These are phyloP conservation scores for Lepidocyrtinus sp. DNA, from an alignment of 2,888 invertebrate genomes.

Conservation along the genomic window DNA sequence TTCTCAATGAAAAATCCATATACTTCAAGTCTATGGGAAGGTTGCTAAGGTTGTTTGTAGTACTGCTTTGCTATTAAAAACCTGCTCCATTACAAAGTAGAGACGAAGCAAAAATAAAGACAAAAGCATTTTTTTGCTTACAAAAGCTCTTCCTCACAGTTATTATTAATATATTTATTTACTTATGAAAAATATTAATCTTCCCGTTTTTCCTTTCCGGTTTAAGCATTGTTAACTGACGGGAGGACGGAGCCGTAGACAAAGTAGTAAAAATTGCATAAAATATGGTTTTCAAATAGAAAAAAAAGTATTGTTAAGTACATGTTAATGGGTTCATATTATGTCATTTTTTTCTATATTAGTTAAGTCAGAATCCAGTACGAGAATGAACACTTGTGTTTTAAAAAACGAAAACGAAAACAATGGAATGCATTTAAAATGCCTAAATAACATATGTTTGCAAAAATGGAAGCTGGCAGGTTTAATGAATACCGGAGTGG, in stretches of 20 bases:
- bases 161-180: not conserved
- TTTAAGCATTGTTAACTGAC: not conserved
- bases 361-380: too few relatives aligned
- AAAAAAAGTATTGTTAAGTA: not conserved
- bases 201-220: not conserved
- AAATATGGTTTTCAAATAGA: not conserved
- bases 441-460: too few relatives aligned
- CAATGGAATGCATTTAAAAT: too few relatives aligned
- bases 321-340: not conserved
- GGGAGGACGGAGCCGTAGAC: not conserved
- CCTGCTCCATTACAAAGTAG: not conserved
- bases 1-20: too few relatives aligned
- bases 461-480: too few relatives aligned
- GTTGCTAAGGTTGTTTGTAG: not conserved
- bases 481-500: too few relatives aligned
- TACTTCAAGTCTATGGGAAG: too few relatives aligned
- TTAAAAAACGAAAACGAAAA: too few relatives aligned
- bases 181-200: not conserved
- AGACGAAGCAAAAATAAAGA: too few relatives aligned
- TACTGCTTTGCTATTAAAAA: too few relatives aligned
- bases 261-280: not conserved
- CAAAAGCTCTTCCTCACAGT: not conserved
- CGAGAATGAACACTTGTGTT: too few relatives aligned
- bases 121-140: not conserved
- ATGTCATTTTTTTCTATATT: not conserved